phyloP scores from a whole-genome alignment of 2,888 invertebrate genomes.

The Stenotaenia linearis region DNA sequence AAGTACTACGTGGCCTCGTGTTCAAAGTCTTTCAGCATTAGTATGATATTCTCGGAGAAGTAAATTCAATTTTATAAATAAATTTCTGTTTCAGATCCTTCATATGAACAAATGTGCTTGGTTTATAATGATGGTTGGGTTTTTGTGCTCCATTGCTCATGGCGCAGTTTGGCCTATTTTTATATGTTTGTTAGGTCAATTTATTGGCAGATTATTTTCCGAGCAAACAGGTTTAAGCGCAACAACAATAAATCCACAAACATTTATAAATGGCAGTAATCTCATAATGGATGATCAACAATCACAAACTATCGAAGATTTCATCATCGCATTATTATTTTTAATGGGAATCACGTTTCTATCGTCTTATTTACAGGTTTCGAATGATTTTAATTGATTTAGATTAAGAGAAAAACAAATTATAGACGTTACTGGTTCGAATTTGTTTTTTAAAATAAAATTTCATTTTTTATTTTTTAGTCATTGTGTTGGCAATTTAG shows the following conservation, averaged over 20 bases:
- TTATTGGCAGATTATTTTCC: background rate
- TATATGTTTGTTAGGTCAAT: background rate
- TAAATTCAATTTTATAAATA: background rate
- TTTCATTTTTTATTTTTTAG: background rate
- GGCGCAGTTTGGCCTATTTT: background rate
- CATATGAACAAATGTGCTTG: background rate
- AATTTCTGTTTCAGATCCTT: background rate
- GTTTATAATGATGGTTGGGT: background rate
- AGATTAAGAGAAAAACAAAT: too few relatives aligned
- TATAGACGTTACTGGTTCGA: too few relatives aligned
- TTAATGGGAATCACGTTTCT: background rate
- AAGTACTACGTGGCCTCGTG: background rate
- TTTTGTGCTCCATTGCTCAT: background rate
- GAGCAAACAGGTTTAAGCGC: background rate
- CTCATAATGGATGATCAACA: background rate
- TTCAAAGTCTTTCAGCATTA: background rate
- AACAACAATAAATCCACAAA: background rate
- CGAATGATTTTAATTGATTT: too few relatives aligned
- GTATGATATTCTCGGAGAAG: background rate
- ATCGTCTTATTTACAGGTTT: constrained; percentile 11
- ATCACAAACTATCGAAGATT: background rate
- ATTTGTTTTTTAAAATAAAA: too few relatives aligned
- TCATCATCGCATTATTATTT: background rate
- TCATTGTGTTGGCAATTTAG: constrained; percentile 24
- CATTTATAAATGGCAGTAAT: background rate